These are phyloP conservation scores for Spisula solida DNA, from an alignment of 2,888 invertebrate genomes.

Conservation along the genomic window DNA sequence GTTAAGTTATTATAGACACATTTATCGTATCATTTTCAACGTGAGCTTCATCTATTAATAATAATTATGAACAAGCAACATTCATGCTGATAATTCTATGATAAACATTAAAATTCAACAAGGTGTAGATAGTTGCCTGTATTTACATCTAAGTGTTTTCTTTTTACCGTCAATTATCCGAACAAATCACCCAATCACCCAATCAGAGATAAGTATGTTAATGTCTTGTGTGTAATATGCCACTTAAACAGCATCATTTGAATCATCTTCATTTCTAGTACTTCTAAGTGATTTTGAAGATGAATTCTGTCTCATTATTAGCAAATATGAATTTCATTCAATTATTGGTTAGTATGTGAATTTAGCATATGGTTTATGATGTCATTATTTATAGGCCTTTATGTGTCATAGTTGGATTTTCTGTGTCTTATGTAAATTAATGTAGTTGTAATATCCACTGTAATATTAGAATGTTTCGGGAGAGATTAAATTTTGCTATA, in stretches of 20 bases:
- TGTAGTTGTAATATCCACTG: no score
- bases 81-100: background rate
- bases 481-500: no score
- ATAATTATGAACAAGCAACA: background rate
- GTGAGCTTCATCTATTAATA: background rate
- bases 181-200: slow-evolving; percentile 12
- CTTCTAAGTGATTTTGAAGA: background rate
- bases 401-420: background rate
- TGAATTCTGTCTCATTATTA: background rate
- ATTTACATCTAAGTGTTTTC: background rate
- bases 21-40: background rate
- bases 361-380: background rate
- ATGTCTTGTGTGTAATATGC: background rate
- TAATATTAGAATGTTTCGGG: no score
- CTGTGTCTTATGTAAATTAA: no score
- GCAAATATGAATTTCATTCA: background rate
- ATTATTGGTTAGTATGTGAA: background rate
- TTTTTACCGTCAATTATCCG: background rate
- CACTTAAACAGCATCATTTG: background rate
- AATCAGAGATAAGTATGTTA: slow-evolving; percentile 13
- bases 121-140: background rate
- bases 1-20: background rate
- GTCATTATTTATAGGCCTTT: background rate
- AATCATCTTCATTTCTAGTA: background rate
- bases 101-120: background rate